Conservation (phyloP, 2,113 vertebrate species). For the Dendrocopos noguchii region DNA sequence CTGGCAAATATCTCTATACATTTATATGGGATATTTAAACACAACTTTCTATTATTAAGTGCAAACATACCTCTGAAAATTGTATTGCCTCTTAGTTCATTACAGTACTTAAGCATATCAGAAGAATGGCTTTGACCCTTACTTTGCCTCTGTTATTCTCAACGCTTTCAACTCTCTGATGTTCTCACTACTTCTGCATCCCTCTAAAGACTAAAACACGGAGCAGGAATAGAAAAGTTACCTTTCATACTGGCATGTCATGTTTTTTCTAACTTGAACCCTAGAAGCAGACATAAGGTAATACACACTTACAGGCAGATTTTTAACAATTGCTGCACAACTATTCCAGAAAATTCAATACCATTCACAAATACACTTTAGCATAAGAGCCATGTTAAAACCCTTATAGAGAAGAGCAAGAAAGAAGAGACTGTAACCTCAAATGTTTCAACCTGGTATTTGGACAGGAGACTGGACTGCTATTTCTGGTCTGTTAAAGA, state of each 20-base stretch:
- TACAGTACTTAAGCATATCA: not conserved
- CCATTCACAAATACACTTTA: not conserved
- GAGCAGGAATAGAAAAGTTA: not conserved
- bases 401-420: not conserved
- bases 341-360: not conserved
- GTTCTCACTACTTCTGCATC: not conserved
- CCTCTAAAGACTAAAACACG: not conserved
- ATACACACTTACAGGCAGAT: not conserved
- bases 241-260: not conserved
- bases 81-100: not conserved
- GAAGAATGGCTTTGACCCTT: not conserved
- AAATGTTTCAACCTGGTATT: not conserved
- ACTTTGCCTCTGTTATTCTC: not conserved
- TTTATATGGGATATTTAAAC: not conserved
- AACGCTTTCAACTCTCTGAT: not conserved
- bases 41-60: not conserved
- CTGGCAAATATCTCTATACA: not conserved
- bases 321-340: not conserved
- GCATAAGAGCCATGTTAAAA: not conserved
- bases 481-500: constrained; percentile 4
- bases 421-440: not conserved
- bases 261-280: not conserved
- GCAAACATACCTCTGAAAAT: not conserved
- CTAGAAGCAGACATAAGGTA: not conserved
- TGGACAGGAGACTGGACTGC: not conserved